These are phyloP conservation scores for Xiphophorus hellerii DNA, from an alignment of 2,113 vertebrate genomes.

Conservation along the genomic window DNA sequence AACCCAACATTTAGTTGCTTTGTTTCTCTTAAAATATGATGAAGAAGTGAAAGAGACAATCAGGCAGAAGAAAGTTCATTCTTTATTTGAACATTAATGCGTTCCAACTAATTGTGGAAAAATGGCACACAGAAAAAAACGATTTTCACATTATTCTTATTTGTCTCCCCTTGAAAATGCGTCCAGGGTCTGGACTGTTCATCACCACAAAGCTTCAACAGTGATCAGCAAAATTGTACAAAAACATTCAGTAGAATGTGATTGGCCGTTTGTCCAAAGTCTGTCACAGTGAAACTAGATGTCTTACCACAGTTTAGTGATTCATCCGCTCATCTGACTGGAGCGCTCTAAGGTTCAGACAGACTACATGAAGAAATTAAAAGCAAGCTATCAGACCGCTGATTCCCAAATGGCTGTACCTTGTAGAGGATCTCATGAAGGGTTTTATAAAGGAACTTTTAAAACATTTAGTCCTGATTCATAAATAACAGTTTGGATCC, in stretches of 20 bases:
- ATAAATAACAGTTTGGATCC: background rate
- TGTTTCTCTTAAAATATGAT: too few species aligned
- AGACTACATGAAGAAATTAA: constrained; percentile 12
- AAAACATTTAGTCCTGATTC: too few species aligned
- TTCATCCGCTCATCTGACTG: constrained; percentile 14
- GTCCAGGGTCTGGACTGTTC: constrained; percentile 35
- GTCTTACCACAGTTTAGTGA: constrained; percentile 57
- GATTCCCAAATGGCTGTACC: too few species aligned
- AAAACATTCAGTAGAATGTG: constrained; percentile 34
- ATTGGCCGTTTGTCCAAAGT: constrained; percentile 30
- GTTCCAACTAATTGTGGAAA: constrained; percentile 58
- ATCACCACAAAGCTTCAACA: constrained; percentile 50
- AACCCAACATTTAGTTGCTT: too few species aligned
- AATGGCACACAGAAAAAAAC: constrained; percentile 59
- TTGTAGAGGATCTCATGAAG: too few species aligned
- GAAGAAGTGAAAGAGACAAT: constrained; percentile 8
- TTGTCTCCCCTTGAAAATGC: constrained; percentile 21
- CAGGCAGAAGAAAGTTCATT: constrained; percentile 33
- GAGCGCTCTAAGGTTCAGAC: constrained; percentile 18
- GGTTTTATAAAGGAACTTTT: too few species aligned
- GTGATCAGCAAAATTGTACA: constrained; percentile 49
- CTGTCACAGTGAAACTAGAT: constrained; percentile 70
- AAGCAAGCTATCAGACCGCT: constrained; percentile 18
- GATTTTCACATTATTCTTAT: constrained; percentile 51
- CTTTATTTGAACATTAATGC: constrained; percentile 74